Evolutionary conservation across 2,888 invertebrate species (phyloP).

Genomic region (Torymus texanus): DNA sequence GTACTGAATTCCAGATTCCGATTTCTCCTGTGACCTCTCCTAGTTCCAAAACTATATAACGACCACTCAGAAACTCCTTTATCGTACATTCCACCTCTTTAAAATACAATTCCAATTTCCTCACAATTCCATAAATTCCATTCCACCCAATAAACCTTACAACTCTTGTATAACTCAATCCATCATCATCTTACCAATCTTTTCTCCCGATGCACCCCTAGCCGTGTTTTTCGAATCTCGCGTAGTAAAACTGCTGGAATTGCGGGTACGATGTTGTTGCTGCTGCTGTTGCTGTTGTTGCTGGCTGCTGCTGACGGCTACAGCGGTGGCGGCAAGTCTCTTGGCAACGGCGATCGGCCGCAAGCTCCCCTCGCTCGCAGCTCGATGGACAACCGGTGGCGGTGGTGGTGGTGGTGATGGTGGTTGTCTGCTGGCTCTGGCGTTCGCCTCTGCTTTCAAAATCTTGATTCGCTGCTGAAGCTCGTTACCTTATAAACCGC

Average conservation of each 20-base stretch:
- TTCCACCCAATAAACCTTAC: too few relatives aligned
- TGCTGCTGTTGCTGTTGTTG: not conserved
- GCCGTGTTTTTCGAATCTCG: conserved; percentile 63
- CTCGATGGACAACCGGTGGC: conserved; percentile 37
- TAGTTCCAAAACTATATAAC: too few relatives aligned
- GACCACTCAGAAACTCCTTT: too few relatives aligned
- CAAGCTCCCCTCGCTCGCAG: conserved; percentile 54
- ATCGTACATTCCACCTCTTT: too few relatives aligned
- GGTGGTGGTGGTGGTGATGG: not conserved
- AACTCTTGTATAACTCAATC: too few relatives aligned
- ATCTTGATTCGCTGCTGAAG: conserved; percentile 56
- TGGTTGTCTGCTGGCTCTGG: conserved; percentile 12
- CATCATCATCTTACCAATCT: conserved; percentile 59
- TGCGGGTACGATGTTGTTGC: not conserved
- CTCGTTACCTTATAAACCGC: conserved; percentile 55
- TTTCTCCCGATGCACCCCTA: conserved; percentile 68
- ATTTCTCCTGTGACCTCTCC: too few relatives aligned
- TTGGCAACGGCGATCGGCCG: conserved; percentile 58
- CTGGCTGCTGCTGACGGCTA: not conserved
- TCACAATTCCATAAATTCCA: too few relatives aligned
- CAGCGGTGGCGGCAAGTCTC: conserved; percentile 58
- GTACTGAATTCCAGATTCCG: too few relatives aligned
- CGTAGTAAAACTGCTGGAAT: conserved; percentile 21
- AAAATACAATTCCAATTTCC: too few relatives aligned
- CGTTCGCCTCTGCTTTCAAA: conserved; percentile 55